Evolutionary conservation across 2,888 invertebrate genomes (phyloP), one percentile per base, ranked within the genome.

Genomic region (Elmis aenea): DNA sequence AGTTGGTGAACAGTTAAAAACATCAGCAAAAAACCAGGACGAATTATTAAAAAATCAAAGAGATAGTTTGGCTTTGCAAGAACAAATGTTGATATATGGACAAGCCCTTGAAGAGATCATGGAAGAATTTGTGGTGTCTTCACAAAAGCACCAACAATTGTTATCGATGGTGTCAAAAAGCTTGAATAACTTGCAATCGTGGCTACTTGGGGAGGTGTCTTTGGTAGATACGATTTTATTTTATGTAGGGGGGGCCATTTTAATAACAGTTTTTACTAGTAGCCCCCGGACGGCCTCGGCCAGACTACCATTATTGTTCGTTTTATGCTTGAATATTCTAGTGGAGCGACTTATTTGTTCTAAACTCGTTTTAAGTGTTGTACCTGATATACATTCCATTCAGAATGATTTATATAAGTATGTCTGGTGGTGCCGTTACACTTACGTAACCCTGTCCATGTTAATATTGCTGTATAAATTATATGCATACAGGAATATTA

Each of bases 191-290:
- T 69, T 82, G 38, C 79, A 79, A 58, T 64, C 69, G 26, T 74
- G 79, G 71, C 69, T 81, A 35, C 61, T 81, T 4, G 77, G 77
- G 3, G 81, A 81, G 66, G 69, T 80, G 31, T 77, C 76, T 1
- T 76, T 79, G 68, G 64, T 81, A 38, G 79, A 81, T 55, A 74
- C 77, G 0, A 59, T 79, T 14, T 57, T 76, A n/a, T 81, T 77
- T 62, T 81, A 79, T 52, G 57, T 71, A 9, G 49, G 69, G 3
- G 64, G 71, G 9, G 63, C 75, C 22, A 51, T 77, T 28, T 52
- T 77, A 20, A 68, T 72, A 23, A 73, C 75, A 38, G 51, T 80
- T 33, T 61, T 78, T 13, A 81, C 79, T 20, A 72, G 79, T 2
- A 67, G 74, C 1, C 62, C 64, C 33, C 66, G 74, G 16, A 77